Evolutionary conservation across 2,797 vertebrate genomes (phyloP).

Genomic region (Poeciliopsis presidionis): DNA sequence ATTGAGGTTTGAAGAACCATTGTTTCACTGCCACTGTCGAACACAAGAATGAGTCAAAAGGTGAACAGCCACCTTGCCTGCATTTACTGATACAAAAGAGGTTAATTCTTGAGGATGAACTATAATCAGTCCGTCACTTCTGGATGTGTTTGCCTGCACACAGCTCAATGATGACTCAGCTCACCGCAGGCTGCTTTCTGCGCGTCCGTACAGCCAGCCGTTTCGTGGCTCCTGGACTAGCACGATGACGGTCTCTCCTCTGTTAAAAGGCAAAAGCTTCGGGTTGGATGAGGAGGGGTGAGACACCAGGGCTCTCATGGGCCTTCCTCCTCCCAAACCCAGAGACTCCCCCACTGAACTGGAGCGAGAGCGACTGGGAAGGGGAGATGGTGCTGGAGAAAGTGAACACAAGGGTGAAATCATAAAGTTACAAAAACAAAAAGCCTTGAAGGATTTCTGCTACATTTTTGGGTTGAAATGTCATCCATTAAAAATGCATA

Average conservation of each 20-base stretch:
- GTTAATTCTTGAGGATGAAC: not conserved
- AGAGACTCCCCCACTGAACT: slow-evolving; percentile 88
- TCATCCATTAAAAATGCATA: not conserved
- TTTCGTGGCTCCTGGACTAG: slow-evolving; percentile 90
- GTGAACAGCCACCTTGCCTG: not conserved
- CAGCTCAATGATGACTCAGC: slow-evolving; percentile 40
- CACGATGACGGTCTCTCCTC: slow-evolving; percentile 84
- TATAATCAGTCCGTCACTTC: not conserved
- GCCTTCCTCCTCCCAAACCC: slow-evolving; percentile 68
- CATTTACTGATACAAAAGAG: not conserved
- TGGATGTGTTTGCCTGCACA: not conserved
- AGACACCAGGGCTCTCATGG: slow-evolving; percentile 87
- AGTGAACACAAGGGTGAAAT: not conserved
- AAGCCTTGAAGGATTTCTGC: not conserved
- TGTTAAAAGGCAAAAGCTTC: slow-evolving; percentile 88
- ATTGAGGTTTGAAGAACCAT: not conserved
- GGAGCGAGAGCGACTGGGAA: slow-evolving; percentile 81
- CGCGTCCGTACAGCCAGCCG: slow-evolving; percentile 94
- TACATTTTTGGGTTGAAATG: not conserved
- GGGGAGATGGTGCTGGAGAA: slow-evolving; percentile 77
- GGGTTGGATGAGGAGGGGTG: slow-evolving; percentile 87
- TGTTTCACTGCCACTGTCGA: not conserved
- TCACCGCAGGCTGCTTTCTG: slow-evolving; percentile 87
- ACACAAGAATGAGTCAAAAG: not conserved
- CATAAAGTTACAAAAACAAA: not conserved